Evolutionary conservation across 2,888 invertebrate genomes (phyloP).

Genomic region (Noctua janthina): DNA sequence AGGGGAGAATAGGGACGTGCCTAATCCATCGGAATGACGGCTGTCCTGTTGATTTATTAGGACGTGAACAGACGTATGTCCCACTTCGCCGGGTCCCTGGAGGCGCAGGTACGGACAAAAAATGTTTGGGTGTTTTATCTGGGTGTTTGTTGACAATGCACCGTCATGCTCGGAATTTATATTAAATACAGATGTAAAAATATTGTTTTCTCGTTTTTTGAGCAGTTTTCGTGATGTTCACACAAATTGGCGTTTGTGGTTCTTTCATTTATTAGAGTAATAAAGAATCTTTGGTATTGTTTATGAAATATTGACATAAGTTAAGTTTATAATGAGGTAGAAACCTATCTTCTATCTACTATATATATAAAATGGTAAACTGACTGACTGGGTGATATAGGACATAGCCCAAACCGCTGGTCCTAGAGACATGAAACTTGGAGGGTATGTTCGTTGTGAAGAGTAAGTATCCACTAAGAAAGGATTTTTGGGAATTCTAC

Average conservation of each 20-base stretch:
- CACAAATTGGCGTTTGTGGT: constrained; percentile 39
- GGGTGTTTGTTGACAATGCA: constrained; percentile 87
- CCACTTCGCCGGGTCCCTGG: constrained; percentile 67
- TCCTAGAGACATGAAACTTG: too few species aligned
- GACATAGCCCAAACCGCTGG: too few species aligned
- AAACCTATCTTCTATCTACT: neutral
- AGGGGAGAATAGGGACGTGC: constrained; percentile 74
- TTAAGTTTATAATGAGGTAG: neutral
- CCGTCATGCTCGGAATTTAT: constrained; percentile 77
- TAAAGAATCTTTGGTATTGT: neutral
- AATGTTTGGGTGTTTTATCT: constrained; percentile 80
- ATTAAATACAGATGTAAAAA: constrained; percentile 60
- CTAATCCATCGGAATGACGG: constrained; percentile 78
- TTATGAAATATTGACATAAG: neutral
- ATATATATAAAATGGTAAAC: too few species aligned
- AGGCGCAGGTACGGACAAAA: constrained; percentile 81
- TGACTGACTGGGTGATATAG: too few species aligned
- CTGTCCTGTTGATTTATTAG: constrained; percentile 85
- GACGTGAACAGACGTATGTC: constrained; percentile 80
- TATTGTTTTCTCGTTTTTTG: constrained; percentile 42
- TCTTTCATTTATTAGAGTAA: neutral
- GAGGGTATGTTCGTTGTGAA: too few species aligned
- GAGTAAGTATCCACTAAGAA: too few species aligned
- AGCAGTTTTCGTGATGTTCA: constrained; percentile 20
- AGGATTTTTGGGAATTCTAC: too few species aligned